Percentiles rank a stretch among this genome's conserved stretches.
Conservation (phyloP, 2,797 vertebrate genomes). For the Salarias fasciatus region DNA sequence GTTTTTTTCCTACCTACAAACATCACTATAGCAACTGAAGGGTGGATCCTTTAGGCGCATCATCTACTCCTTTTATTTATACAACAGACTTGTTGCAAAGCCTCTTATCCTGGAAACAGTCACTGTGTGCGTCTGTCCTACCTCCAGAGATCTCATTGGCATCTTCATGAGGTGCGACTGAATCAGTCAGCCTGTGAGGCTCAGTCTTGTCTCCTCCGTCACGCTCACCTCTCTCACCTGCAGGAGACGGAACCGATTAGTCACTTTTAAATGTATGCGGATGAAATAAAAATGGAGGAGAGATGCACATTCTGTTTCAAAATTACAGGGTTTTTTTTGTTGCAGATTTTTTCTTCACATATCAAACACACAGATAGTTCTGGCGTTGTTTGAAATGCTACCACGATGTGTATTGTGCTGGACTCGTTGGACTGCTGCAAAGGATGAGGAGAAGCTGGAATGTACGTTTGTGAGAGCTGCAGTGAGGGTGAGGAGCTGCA, state of each 20-base stretch:
- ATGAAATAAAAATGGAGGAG: too few species aligned
- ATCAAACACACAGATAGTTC: too few species aligned
- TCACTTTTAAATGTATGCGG: too few species aligned
- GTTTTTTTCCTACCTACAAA: slow-evolving; percentile 44
- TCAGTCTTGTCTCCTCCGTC: slow-evolving; percentile 58
- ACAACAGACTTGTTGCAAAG: slow-evolving; percentile 23
- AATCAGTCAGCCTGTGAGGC: slow-evolving; percentile 69
- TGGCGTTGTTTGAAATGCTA: too few species aligned
- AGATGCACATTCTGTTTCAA: too few species aligned
- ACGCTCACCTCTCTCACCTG: slow-evolving; percentile 64
- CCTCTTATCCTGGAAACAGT: slow-evolving; percentile 44
- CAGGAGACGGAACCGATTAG: slow-evolving; percentile 29
- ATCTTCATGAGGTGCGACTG: slow-evolving; percentile 63
- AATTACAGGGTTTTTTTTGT: too few species aligned
- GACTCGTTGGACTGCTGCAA: too few species aligned
- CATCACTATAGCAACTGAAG: slow-evolving; percentile 53
- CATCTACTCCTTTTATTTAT: slow-evolving; percentile 28
- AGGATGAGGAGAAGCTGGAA: too few species aligned
- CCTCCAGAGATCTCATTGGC: slow-evolving; percentile 82
- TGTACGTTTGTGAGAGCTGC: too few species aligned
- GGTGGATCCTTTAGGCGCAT: slow-evolving; percentile 19
- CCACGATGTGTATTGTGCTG: too few species aligned
- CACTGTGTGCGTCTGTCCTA: slow-evolving; percentile 61
- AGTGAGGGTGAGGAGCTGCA: too few species aligned
- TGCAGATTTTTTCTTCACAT: too few species aligned